Base-by-base conservation (phyloP, 2,113 vertebrate species). In the Pygoscelis antarcticus region DNA sequence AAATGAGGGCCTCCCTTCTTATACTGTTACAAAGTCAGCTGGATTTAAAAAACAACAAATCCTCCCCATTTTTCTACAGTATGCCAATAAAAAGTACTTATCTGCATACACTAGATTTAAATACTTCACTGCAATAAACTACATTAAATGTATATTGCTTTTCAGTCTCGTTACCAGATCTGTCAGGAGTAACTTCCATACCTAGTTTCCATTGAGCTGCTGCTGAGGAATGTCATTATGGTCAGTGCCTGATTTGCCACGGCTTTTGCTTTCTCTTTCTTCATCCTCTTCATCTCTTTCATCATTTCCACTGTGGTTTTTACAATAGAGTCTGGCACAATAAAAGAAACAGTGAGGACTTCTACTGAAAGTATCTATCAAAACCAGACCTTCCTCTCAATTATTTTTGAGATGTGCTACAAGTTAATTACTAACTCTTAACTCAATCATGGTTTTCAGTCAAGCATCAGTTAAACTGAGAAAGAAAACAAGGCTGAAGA, bases 251-350 rank as follows among this genome's bases (percentile, higher is more conserved):
- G 99, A 98, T 96, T 98, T 99, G 97, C 99, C 99, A 98, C 99
- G 99, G 95, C 99, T 99, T 98, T 99, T 99, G 97, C 98, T 99
- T 98, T 99, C 99, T 97, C 99, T 98, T 95, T 99, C 99, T 95
- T 99, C 99, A 68, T 99, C 99, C 97, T 99, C 99, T 98, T 99
- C 99, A 93, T 99, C 99, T 94, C 99, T 98, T 97, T 99, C 99
- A 96, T 99, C 99, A 36, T 99, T 99, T 86, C 99, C 99, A 96
- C 99, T 99, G 98, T 99, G 99, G 97, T 99, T 99, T 99, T 99
- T 99, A 98, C 99, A 99, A 97, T 99, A 99, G 13, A 99, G 97
- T 97, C 99, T 99, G 93, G 38, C 80, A 95, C 36, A 90, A 96
- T 9, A 52, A 96, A 96, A 97, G 64, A 61, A 97, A 96, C 11